phyloP scores from a whole-genome alignment of 2,797 vertebrate species.

The Cynodonichthys magdalenae region DNA sequence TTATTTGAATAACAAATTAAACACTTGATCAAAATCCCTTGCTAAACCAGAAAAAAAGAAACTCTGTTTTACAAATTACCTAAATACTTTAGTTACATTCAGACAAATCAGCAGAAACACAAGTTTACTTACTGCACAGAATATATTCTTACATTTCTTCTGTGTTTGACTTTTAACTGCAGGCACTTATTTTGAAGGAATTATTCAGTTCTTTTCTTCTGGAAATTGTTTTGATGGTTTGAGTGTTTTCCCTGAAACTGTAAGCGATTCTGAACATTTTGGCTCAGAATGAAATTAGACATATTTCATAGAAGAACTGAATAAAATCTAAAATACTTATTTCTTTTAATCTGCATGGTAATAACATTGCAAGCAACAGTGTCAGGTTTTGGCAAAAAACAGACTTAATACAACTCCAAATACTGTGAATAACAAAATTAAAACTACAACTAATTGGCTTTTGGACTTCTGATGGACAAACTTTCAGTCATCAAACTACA shows the following conservation, averaged over 20 bases:
- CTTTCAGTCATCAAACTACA: conserved; percentile 23
- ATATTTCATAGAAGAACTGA: neutral
- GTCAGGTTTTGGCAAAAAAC: conserved; percentile 4
- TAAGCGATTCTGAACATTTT: too few species aligned
- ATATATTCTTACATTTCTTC: neutral
- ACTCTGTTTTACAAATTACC: too few species aligned
- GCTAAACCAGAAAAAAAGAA: too few species aligned
- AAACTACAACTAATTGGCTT: neutral
- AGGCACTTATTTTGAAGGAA: conserved; percentile 58
- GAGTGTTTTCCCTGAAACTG: too few species aligned
- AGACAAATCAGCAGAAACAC: neutral
- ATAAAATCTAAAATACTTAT: neutral
- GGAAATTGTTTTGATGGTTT: conserved; percentile 3
- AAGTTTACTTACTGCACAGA: neutral
- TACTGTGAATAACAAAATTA: neutral
- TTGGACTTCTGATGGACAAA: neutral
- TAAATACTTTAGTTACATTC: neutral
- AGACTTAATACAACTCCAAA: too few species aligned
- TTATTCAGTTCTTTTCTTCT: conserved; percentile 13
- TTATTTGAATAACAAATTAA: too few species aligned
- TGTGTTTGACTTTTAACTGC: conserved; percentile 1
- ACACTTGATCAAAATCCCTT: too few species aligned
- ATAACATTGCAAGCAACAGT: conserved; percentile 1
- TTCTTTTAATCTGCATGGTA: conserved; percentile 8
- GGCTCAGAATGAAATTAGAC: neutral